Evolutionary conservation across 2,113 vertebrate species (phyloP).

Genomic region (Aptenodytes forsteri): DNA sequence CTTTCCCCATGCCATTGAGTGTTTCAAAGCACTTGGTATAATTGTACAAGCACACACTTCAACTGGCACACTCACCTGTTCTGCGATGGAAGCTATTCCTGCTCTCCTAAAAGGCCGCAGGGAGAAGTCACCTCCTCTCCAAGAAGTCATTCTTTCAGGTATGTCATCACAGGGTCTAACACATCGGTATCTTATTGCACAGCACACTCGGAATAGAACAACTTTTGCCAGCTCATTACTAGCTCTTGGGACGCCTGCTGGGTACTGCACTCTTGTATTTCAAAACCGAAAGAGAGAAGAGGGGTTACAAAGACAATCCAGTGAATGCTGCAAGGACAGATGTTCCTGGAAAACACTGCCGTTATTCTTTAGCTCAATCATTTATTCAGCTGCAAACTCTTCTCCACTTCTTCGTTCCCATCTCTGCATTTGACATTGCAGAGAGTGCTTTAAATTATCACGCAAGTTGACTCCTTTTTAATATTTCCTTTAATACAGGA

Average conservation of each 20-base stretch:
- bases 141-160: neutral
- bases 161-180: neutral
- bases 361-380: neutral
- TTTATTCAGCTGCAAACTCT: neutral
- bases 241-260: neutral
- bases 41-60: fast-evolving
- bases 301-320: neutral
- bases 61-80: neutral
- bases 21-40: neutral
- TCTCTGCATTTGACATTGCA: neutral
- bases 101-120: neutral
- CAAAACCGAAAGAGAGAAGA: neutral
- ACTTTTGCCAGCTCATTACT: neutral
- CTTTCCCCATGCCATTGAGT: neutral
- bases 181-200: neutral
- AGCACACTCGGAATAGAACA: neutral
- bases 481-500: neutral
- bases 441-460: neutral
- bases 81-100: neutral
- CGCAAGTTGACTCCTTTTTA: neutral
- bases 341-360: neutral
- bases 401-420: neutral
- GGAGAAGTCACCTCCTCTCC: neutral
- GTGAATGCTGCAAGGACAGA: neutral
- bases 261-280: neutral